Base-by-base conservation (phyloP, 2,888 invertebrate genomes). In the Poecilobothrus nobilitatus region DNA sequence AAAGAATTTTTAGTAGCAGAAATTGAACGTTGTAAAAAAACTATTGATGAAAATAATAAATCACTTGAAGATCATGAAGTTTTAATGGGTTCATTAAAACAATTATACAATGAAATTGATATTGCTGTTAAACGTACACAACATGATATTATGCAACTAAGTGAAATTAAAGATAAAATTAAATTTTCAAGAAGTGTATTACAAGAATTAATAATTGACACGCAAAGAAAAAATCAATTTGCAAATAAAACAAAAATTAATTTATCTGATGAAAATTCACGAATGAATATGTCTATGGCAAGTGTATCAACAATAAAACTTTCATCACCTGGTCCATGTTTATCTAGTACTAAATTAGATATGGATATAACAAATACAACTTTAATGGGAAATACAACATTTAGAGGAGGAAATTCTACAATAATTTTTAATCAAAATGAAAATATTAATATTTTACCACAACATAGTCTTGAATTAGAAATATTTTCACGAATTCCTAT, bases 151-250 rank as follows among this genome's bases (percentile, higher is more conserved):
- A 68, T 76, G 69, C 80, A 80, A 70, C 68, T 81, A 20, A 74
- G 76, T 33, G 78, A 80, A 73, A 78, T 80, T 44, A 81, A 79
- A 68, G 79, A 80, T 20, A 81, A 81, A 72, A 81, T 81, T n/a
- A 70, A 78, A 12, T 79, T 77, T 68, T 78, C 78, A 1, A 79
- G 78, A 69, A 78, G 77, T 68, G 73, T 80, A 71, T 68, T 80
- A 68, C 76, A 76, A 68, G 78, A 75, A 68, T 72, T 78, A 71
- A 70, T 80, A 64, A 70, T 70, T 10, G 79, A 79, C 63, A 74
- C 77, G 74, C 78, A 78, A 69, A 37, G 6, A 15, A 65, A 53
- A 20, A 61, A 64, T n/a, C 18, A 15, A 8, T 21, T 63, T 37
- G 22, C 64, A 41, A 66, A n/a, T 37, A 65, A 65, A 65, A n/a